These are phyloP conservation scores for Istiophorus platypterus DNA, from an alignment of 2,113 vertebrate species.

Conservation along the genomic window DNA sequence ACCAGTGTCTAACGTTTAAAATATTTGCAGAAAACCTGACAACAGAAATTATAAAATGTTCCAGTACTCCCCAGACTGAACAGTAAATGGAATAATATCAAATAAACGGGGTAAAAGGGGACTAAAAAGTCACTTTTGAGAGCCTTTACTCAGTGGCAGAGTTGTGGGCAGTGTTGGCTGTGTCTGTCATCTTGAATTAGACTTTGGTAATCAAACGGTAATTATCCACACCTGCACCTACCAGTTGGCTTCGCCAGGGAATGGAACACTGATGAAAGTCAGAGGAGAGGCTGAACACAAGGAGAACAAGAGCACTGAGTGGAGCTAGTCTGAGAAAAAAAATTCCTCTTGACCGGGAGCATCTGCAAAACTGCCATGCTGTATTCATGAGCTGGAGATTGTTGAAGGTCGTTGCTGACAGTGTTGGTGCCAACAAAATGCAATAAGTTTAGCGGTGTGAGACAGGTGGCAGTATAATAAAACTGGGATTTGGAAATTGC, in stretches of 20 bases:
- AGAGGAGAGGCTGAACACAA: conserved; percentile 16
- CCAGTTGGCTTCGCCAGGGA: conserved; percentile 19
- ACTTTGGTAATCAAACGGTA: conserved; percentile 38
- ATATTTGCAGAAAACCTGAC: neutral
- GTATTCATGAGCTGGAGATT: conserved; percentile 53
- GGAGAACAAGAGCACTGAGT: conserved; percentile 1
- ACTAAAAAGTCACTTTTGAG: neutral
- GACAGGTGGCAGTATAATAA: conserved; percentile 68
- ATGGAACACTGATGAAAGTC: conserved; percentile 28
- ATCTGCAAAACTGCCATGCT: conserved; percentile 30
- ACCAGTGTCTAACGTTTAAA: neutral
- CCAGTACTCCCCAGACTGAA: no score
- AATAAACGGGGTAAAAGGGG: neutral
- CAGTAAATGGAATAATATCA: neutral
- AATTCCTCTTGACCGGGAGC: conserved; percentile 32
- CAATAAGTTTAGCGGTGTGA: conserved; percentile 51
- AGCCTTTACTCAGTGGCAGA: conserved; percentile 23
- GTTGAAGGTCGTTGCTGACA: conserved; percentile 65
- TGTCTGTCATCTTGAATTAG: conserved; percentile 27
- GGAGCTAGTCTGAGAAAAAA: conserved; percentile 24
- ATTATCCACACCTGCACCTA: conserved; percentile 45
- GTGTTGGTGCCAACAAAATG: conserved; percentile 55
- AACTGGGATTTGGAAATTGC: conserved; percentile 65
- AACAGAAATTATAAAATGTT: neutral
- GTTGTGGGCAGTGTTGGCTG: conserved; percentile 25